phyloP scores from a whole-genome alignment of 2,113 vertebrate genomes.

The Helogale parvula region DNA sequence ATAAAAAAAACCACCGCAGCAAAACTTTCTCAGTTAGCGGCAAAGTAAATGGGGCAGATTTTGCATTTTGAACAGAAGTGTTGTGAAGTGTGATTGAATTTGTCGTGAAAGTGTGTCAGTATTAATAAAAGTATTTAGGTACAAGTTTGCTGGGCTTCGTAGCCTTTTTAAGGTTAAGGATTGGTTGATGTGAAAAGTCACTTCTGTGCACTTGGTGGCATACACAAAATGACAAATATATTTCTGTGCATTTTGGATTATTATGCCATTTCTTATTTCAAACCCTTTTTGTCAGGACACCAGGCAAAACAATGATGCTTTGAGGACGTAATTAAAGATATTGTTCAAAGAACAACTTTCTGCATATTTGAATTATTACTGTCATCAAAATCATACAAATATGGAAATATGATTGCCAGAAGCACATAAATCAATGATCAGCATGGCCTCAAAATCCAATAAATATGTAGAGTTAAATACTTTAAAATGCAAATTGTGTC shows the following conservation, averaged over 20 bases:
- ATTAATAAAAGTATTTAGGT: constrained; percentile 94
- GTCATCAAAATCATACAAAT: constrained; percentile 99
- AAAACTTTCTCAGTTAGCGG: constrained; percentile 94
- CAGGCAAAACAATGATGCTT: constrained; percentile 97
- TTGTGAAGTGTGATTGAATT: constrained; percentile 96
- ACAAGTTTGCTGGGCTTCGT: constrained; percentile 91
- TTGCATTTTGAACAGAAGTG: constrained; percentile 94
- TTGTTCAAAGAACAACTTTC: constrained; percentile 99
- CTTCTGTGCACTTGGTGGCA: constrained; percentile 84
- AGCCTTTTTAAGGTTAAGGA: constrained; percentile 90
- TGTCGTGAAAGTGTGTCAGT: constrained; percentile 99
- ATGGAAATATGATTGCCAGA: constrained; percentile 99
- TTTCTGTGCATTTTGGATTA: constrained; percentile 87
- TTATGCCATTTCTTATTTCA: constrained; percentile 92
- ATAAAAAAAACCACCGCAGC: constrained; percentile 90
- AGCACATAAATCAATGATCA: constrained; percentile 99
- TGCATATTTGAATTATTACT: constrained; percentile 99
- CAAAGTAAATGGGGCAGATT: constrained; percentile 93
- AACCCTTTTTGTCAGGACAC: constrained; percentile 91
- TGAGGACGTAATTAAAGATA: constrained; percentile 99
- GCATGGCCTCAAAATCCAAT: constrained; percentile 99
- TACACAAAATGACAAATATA: constrained; percentile 88
- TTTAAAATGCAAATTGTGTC: constrained; percentile 99
- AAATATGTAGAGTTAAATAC: constrained; percentile 99
- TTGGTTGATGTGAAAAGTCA: constrained; percentile 91